A percentile compares a stretch with the other conserved stretches of the same genome.
Evolutionary conservation across 2,797 vertebrate genomes (phyloP).

Genomic region (Cuniculus paca): DNA sequence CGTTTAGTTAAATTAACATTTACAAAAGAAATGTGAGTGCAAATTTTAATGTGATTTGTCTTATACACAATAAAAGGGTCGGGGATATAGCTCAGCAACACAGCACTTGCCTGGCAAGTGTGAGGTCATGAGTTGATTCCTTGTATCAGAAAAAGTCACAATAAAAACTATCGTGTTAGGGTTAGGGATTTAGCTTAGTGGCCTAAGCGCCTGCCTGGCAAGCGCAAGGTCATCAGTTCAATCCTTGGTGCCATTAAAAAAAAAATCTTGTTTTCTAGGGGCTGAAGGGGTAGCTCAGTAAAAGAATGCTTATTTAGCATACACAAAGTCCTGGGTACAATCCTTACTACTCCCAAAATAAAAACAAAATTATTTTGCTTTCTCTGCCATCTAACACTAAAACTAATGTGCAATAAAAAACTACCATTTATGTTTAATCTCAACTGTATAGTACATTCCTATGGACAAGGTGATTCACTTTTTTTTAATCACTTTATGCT

Average conservation of each 20-base stretch:
- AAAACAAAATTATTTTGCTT: background rate
- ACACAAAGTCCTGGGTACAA: background rate
- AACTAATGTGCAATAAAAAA: background rate
- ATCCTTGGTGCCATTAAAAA: too few relatives aligned
- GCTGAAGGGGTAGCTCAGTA: background rate
- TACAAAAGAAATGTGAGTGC: background rate
- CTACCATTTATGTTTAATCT: background rate
- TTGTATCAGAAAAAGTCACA: too few relatives aligned
- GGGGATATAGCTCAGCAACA: too few relatives aligned
- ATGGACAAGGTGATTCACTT: background rate
- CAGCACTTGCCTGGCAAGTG: too few relatives aligned
- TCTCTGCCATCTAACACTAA: background rate
- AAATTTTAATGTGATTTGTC: constrained; percentile 26
- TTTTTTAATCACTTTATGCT: background rate
- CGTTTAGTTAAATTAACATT: background rate
- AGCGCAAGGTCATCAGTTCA: too few relatives aligned
- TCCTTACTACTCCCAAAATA: background rate
- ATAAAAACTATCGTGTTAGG: too few relatives aligned
- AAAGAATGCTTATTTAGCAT: background rate
- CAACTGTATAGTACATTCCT: background rate
- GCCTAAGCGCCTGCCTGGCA: too few relatives aligned
- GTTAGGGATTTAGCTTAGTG: too few relatives aligned
- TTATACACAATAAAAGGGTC: background rate
- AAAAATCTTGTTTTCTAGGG: background rate
- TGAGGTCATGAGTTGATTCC: too few relatives aligned